phyloP scores from a whole-genome alignment of 2,888 invertebrate genomes.

The Ornithoptera priamus region DNA sequence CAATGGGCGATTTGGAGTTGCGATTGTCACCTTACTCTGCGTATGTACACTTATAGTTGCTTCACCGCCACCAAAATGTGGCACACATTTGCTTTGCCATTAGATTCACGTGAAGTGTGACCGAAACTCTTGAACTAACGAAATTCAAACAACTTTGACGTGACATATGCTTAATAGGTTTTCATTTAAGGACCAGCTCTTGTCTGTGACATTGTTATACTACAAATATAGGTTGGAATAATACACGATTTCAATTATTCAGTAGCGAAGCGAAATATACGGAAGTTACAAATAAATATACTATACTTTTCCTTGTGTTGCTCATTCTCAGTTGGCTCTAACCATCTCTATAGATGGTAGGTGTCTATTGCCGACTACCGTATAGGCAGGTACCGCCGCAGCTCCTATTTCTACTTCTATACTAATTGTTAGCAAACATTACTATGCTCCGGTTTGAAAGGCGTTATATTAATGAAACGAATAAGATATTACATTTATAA shows the following conservation, averaged over 20 bases:
- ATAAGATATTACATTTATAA: too few species aligned
- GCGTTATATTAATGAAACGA: too few species aligned
- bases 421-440: too few species aligned
- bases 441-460: too few species aligned
- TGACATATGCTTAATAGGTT: slow-evolving; percentile 6
- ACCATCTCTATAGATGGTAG: too few species aligned
- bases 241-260: not conserved
- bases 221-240: too few species aligned
- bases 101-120: slow-evolving; percentile 20
- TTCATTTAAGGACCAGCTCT: not conserved
- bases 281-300: not conserved
- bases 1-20: not conserved
- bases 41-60: not conserved
- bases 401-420: too few species aligned
- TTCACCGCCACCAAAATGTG: slow-evolving; percentile 4
- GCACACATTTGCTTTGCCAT: slow-evolving; percentile 15
- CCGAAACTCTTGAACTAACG: slow-evolving; percentile 18
- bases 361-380: too few species aligned
- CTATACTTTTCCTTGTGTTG: too few species aligned
- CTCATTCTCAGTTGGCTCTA: too few species aligned
- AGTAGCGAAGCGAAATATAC: not conserved
- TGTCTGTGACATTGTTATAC: not conserved
- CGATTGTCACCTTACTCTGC: not conserved
- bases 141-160: slow-evolving; percentile 18
- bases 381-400: too few species aligned